Percentiles rank a stretch among this genome's conserved stretches.
Evolutionary conservation across 1,140 invertebrate species (phyloP).

Genomic region (Oscheius sp.): DNA sequence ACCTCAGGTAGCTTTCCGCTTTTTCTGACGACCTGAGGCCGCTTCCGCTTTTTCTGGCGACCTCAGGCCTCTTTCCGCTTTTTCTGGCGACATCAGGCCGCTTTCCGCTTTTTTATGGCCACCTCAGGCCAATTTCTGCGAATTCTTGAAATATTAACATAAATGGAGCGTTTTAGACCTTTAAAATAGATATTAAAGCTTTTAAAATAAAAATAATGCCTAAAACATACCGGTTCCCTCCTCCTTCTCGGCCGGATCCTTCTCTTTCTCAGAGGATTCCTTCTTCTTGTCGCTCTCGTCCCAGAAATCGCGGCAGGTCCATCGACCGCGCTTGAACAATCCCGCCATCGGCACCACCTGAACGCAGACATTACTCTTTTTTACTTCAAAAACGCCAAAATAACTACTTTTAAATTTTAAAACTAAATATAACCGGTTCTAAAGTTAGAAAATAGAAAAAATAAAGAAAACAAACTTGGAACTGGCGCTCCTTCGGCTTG

Average conservation of each 20-base stretch:
- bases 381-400: conserved; percentile 8
- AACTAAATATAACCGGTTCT: background rate
- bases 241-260: background rate
- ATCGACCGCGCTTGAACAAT: conserved; percentile 52
- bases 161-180: too few relatives aligned
- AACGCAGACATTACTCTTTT: conserved; percentile 9
- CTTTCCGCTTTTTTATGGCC: too few relatives aligned
- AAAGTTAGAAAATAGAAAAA: conserved; percentile 14
- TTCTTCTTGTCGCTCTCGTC: conserved; percentile 22
- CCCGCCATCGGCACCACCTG: conserved; percentile 55
- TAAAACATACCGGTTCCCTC: background rate
- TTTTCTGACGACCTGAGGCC: too few relatives aligned
- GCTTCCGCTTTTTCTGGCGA: too few relatives aligned
- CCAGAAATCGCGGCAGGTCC: conserved; percentile 51
- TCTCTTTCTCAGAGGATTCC: background rate
- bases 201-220: background rate
- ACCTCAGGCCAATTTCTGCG: too few relatives aligned
- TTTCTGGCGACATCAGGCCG: too few relatives aligned
- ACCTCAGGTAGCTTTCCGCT: too few relatives aligned
- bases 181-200: background rate
- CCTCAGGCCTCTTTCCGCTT: too few relatives aligned
- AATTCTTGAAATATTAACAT: too few relatives aligned
- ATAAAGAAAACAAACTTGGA: conserved; percentile 44
- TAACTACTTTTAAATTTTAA: background rate
- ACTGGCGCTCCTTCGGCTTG: conserved; percentile 50